phyloP scores from a whole-genome alignment of 2,113 vertebrate genomes.

The Urocynchramus pylzowi region DNA sequence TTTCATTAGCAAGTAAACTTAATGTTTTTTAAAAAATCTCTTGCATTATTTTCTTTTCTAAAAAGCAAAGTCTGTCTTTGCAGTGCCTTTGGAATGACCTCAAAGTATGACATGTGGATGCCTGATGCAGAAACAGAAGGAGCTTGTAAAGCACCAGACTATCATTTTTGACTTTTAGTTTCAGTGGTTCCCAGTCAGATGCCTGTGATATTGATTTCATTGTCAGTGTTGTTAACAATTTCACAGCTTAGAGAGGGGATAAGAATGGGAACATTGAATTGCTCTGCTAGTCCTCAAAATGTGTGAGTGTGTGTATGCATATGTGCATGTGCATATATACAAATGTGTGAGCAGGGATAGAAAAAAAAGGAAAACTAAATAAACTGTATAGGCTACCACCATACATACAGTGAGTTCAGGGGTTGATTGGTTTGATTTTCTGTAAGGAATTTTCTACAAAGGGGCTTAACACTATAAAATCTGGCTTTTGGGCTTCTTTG shows the following conservation, averaged over 20 bases:
- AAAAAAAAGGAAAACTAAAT: not conserved
- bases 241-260: not conserved
- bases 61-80: not conserved
- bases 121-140: not conserved
- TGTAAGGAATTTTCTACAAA: not conserved
- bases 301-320: too few species aligned
- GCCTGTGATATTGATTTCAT: not conserved
- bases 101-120: not conserved
- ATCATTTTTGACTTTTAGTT: not conserved
- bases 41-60: not conserved
- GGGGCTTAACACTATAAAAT: not conserved
- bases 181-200: accelerated
- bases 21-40: not conserved
- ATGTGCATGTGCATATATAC: accelerated
- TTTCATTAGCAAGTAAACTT: not conserved
- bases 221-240: not conserved
- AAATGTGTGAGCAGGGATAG: not conserved
- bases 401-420: not conserved
- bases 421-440: not conserved
- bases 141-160: not conserved
- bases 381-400: not conserved
- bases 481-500: not conserved
- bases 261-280: not conserved
- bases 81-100: not conserved
- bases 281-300: not conserved